These are phyloP conservation scores for Eristalinus sepulchralis DNA, from an alignment of 2,888 invertebrate species.

Conservation along the genomic window DNA sequence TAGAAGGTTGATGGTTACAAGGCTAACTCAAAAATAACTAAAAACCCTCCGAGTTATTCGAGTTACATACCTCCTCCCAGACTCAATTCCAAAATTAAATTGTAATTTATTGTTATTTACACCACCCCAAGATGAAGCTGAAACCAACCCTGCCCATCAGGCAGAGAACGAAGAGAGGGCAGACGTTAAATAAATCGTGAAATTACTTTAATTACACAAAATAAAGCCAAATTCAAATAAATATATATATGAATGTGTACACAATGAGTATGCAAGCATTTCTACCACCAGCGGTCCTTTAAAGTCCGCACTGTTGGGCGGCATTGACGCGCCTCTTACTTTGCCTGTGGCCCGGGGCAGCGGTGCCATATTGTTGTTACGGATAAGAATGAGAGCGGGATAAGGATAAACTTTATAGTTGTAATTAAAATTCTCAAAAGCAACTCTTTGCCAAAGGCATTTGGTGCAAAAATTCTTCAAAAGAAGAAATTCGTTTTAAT, in stretches of 20 bases:
- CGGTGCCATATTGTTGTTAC: conserved; percentile 55
- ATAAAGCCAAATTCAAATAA: conserved; percentile 39
- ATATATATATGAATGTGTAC: not conserved
- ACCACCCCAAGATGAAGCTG: conserved; percentile 14
- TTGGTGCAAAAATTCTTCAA: conserved; percentile 28
- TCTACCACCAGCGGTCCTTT: not conserved
- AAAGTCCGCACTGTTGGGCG: not conserved
- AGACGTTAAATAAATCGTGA: conserved; percentile 65
- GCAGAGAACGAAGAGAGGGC: not conserved
- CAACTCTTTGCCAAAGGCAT: conserved; percentile 27
- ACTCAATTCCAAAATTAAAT: conserved; percentile 67
- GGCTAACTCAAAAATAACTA: conserved; percentile 5
- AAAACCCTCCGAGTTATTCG: conserved; percentile 19
- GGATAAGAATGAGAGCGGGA: conserved; percentile 22
- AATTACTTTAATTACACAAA: conserved; percentile 60
- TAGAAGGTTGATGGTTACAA: conserved; percentile 17
- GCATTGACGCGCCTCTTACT: not conserved
- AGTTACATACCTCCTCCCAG: conserved; percentile 12
- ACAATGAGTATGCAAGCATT: not conserved
- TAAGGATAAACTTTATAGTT: conserved; percentile 66
- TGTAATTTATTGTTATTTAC: conserved; percentile 71
- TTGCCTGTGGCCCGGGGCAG: not conserved
- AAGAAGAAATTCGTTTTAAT: conserved; percentile 5
- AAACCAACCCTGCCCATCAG: conserved; percentile 18
- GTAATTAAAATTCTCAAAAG: conserved; percentile 54